These are phyloP conservation scores for Temnothorax ravouxi DNA, from an alignment of 2,888 invertebrate species.

Conservation along the genomic window DNA sequence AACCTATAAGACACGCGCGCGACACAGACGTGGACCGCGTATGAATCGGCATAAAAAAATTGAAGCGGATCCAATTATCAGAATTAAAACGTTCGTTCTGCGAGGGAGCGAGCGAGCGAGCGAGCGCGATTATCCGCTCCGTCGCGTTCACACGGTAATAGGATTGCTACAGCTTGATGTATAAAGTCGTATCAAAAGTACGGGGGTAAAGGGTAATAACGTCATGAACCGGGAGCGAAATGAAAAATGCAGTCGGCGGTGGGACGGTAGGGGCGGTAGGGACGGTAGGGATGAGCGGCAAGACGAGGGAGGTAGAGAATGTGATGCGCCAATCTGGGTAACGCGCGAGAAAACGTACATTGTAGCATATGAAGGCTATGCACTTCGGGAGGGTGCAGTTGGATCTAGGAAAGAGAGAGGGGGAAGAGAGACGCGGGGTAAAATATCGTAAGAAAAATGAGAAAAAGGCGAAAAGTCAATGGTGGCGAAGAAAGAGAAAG, in stretches of 20 bases:
- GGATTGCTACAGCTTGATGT: constrained; percentile 66
- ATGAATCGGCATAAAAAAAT: constrained; percentile 65
- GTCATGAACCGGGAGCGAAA: constrained; percentile 60
- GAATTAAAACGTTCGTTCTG: constrained; percentile 65
- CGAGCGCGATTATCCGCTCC: constrained; percentile 64
- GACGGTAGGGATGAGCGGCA: constrained; percentile 31
- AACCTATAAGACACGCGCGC: constrained; percentile 9
- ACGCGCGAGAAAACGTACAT: constrained; percentile 55
- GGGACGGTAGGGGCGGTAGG: constrained; percentile 27
- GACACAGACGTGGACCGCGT: constrained; percentile 1
- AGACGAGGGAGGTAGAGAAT: constrained; percentile 62
- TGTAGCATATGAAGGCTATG: constrained; percentile 25
- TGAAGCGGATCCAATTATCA: constrained; percentile 61
- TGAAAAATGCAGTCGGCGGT: constrained; percentile 62
- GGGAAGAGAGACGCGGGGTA: not conserved
- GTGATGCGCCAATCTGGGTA: constrained; percentile 65
- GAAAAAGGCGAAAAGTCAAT: constrained; percentile 35
- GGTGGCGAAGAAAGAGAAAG: not conserved
- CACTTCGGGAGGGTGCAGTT: constrained; percentile 41
- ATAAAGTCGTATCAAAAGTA: constrained; percentile 69
- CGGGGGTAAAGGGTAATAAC: constrained; percentile 68
- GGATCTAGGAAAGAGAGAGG: not conserved
- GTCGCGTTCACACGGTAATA: constrained; percentile 61
- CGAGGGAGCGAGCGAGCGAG: constrained; percentile 5
- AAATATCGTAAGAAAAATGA: constrained; percentile 43